phyloP scores from a whole-genome alignment of 92 coral and sea anemone species.

The Porites lobata region DNA sequence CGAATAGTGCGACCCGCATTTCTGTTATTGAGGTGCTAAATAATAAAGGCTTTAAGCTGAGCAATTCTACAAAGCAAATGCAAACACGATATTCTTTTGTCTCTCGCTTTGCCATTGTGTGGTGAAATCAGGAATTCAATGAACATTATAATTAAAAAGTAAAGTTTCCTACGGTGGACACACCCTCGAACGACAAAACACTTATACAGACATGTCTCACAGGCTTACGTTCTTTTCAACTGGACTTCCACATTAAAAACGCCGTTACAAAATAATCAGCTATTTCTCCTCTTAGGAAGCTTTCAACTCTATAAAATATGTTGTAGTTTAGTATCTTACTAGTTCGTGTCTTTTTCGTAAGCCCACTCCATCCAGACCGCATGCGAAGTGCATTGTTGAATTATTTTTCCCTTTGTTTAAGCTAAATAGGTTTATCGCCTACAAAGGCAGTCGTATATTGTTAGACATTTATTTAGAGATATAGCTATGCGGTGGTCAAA shows the following conservation, averaged over 20 bases:
- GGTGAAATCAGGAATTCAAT: conserved; percentile 20
- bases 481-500: conserved; percentile 47
- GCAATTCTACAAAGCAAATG: conserved; percentile 40
- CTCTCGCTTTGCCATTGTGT: conserved; percentile 11
- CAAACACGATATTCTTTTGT: conserved; percentile 47
- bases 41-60: conserved; percentile 28
- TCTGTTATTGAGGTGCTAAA: conserved; percentile 6
- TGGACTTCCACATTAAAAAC: background rate
- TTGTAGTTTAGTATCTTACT: background rate
- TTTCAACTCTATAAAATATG: background rate
- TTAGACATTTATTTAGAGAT: conserved; percentile 42
- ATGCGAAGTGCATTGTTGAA: conserved; percentile 51
- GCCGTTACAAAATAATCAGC: background rate
- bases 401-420: conserved; percentile 46
- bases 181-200: background rate
- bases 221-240: background rate
- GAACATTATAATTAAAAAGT: conserved; percentile 16
- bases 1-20: background rate
- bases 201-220: background rate
- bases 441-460: conserved; percentile 33
- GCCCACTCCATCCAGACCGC: conserved; percentile 13
- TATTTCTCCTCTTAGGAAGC: too few species aligned
- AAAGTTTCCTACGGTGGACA: conserved; percentile 31
- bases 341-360: conserved; percentile 15
- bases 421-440: conserved; percentile 43